These are phyloP conservation scores for Lymantria monacha DNA, from an alignment of 2,888 invertebrate genomes.

Conservation along the genomic window DNA sequence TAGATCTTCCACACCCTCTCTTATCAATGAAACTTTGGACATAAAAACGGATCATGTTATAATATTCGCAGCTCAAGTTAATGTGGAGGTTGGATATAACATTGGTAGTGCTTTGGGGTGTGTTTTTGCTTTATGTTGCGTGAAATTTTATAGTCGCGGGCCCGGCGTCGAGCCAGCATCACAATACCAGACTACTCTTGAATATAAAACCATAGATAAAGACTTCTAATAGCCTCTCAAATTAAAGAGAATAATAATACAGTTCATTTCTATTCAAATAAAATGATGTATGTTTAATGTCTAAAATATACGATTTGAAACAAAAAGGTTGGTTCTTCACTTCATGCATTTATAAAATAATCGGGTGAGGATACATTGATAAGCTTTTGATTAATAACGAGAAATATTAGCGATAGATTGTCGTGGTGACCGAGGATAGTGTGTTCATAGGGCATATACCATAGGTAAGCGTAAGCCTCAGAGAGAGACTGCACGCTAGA, in stretches of 20 bases:
- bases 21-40: conserved; percentile 6
- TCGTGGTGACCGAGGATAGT: too few relatives aligned
- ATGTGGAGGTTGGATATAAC: conserved; percentile 56
- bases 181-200: conserved; percentile 9
- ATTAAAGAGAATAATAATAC: conserved; percentile 11
- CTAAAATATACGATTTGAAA: conserved; percentile 11
- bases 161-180: conserved; percentile 41
- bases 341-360: conserved; percentile 44
- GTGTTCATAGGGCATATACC: too few relatives aligned
- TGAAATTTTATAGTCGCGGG: conserved; percentile 78
- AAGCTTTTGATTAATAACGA: too few relatives aligned
- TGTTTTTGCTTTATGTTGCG: conserved; percentile 82
- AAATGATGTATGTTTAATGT: conserved; percentile 15
- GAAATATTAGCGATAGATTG: too few relatives aligned
- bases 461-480: too few relatives aligned
- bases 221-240: conserved; percentile 18
- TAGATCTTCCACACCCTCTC: conserved; percentile 33
- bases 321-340: conserved; percentile 26
- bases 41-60: conserved; percentile 19
- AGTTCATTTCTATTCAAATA: conserved; percentile 11
- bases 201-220: conserved; percentile 12
- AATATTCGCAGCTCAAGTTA: conserved; percentile 42
- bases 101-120: conserved; percentile 73
- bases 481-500: too few relatives aligned
- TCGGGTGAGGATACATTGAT: conserved; percentile 21